A percentile compares a stretch with the other conserved stretches of the same genome.
Conservation (phyloP, 2,797 vertebrate genomes). For the Eidolon dupreanum region DNA sequence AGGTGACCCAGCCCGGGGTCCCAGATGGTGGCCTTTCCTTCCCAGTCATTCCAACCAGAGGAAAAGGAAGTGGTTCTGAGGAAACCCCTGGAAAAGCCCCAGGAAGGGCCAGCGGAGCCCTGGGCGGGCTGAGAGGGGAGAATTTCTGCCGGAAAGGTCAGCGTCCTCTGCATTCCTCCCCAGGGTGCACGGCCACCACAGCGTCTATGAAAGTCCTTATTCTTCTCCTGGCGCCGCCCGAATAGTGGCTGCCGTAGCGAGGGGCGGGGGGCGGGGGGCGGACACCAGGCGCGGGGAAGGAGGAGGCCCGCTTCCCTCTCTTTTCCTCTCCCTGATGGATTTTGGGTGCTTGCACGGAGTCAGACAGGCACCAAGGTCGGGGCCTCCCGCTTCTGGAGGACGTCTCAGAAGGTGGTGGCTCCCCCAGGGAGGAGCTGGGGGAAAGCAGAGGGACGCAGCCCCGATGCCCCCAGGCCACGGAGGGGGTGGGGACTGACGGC, state of each 20-base stretch:
- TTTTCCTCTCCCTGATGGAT: not conserved
- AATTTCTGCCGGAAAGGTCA: conserved; percentile 85
- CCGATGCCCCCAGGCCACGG: fast-evolving
- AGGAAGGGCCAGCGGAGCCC: not conserved
- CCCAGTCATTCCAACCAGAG: fast-evolving
- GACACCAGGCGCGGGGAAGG: not conserved
- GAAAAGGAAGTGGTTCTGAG: not conserved
- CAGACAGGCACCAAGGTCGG: fast-evolving
- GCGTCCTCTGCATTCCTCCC: conserved; percentile 82
- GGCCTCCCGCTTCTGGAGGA: not conserved
- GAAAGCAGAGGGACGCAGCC: not conserved
- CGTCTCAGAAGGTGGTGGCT: fast-evolving
- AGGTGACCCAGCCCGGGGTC: too few relatives aligned
- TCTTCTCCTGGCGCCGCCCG: conserved; percentile 76
- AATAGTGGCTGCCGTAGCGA: conserved; percentile 76
- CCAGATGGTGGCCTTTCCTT: not conserved
- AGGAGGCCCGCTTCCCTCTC: not conserved
- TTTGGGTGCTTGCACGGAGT: not conserved
- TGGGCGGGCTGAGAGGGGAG: conserved; percentile 52
- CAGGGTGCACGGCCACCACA: conserved; percentile 60
- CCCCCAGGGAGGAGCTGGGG: conserved; percentile 42
- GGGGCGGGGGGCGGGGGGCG: conserved; percentile 60
- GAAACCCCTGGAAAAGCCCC: not conserved
- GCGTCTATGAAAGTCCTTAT: conserved; percentile 84
- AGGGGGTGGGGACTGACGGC: not conserved